Conservation (phyloP, 2,888 invertebrate genomes). For the Acanthoscelides obtectus region DNA sequence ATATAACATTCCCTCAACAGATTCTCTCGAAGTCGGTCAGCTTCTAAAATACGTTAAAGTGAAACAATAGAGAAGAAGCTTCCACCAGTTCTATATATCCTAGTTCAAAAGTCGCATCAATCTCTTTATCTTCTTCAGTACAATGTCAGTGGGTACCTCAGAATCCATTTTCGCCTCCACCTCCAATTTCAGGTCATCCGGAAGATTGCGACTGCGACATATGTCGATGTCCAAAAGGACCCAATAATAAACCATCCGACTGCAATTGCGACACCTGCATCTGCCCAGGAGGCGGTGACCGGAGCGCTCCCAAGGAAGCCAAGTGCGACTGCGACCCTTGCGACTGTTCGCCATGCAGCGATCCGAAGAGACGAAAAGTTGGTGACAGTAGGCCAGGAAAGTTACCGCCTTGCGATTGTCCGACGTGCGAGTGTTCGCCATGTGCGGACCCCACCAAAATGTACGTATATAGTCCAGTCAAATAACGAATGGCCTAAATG, state of each 20-base stretch:
- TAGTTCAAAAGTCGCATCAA: too few relatives aligned
- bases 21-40: too few relatives aligned
- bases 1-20: too few relatives aligned
- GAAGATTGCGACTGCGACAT: conserved; percentile 6
- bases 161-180: not conserved
- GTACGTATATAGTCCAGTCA: not conserved
- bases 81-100: too few relatives aligned
- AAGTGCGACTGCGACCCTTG: conserved; percentile 14
- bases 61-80: too few relatives aligned
- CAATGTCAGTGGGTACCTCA: not conserved
- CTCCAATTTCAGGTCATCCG: not conserved
- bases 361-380: conserved; percentile 7
- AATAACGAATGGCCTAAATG: too few relatives aligned
- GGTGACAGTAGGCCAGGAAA: not conserved
- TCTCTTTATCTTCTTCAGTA: too few relatives aligned
- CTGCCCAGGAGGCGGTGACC: conserved; percentile 4
- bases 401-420: conserved; percentile 7
- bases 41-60: too few relatives aligned
- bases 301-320: conserved; percentile 1
- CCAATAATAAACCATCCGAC: not conserved
- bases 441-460: conserved; percentile 12
- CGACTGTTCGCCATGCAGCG: conserved; percentile 15
- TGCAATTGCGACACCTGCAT: conserved; percentile 4
- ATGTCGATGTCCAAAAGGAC: conserved; percentile 4
- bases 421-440: conserved; percentile 9